Evolutionary conservation across 1,140 invertebrate species (phyloP).

Genomic region (Listronotus oregonensis): DNA sequence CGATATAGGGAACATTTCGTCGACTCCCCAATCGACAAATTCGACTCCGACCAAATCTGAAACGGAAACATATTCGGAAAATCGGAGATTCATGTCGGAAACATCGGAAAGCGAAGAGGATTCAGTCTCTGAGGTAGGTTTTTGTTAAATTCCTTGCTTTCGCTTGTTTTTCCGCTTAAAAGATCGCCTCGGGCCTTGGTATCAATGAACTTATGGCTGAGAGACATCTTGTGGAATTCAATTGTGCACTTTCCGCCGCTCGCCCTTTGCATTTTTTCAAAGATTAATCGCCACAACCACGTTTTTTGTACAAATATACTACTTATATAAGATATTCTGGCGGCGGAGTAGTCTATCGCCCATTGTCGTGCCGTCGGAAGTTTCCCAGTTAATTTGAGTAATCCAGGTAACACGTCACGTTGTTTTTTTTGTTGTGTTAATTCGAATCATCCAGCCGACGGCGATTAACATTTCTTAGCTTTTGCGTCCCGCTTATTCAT

Average conservation of each 20-base stretch:
- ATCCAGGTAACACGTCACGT: slow-evolving; percentile 37
- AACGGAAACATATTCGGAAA: slow-evolving; percentile 78
- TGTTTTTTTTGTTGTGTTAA: slow-evolving; percentile 35
- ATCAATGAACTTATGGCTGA: slow-evolving; percentile 55
- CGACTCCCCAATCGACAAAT: slow-evolving; percentile 66
- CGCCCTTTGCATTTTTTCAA: slow-evolving; percentile 34
- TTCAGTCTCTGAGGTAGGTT: slow-evolving; percentile 85
- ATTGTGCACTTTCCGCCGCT: slow-evolving; percentile 42
- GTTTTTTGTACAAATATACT: slow-evolving; percentile 9
- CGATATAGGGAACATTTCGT: slow-evolving; percentile 64
- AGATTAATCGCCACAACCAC: neutral
- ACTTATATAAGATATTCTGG: slow-evolving; percentile 32
- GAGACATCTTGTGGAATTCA: slow-evolving; percentile 56
- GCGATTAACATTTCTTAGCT: neutral
- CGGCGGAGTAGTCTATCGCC: slow-evolving; percentile 14
- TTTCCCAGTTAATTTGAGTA: slow-evolving; percentile 30
- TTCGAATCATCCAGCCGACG: slow-evolving; percentile 24
- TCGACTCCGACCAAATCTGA: slow-evolving; percentile 75
- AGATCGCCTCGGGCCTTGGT: slow-evolving; percentile 48
- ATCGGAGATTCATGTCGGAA: slow-evolving; percentile 84
- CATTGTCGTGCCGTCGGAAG: slow-evolving; percentile 27
- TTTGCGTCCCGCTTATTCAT: neutral
- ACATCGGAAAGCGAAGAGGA: slow-evolving; percentile 91
- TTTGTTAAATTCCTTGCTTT: slow-evolving; percentile 14
- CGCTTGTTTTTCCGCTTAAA: slow-evolving; percentile 3